A percentile compares a stretch with the other conserved stretches of the same genome.
Evolutionary conservation across 2,797 vertebrate genomes (phyloP).

Genomic region (Coilia nasus): DNA sequence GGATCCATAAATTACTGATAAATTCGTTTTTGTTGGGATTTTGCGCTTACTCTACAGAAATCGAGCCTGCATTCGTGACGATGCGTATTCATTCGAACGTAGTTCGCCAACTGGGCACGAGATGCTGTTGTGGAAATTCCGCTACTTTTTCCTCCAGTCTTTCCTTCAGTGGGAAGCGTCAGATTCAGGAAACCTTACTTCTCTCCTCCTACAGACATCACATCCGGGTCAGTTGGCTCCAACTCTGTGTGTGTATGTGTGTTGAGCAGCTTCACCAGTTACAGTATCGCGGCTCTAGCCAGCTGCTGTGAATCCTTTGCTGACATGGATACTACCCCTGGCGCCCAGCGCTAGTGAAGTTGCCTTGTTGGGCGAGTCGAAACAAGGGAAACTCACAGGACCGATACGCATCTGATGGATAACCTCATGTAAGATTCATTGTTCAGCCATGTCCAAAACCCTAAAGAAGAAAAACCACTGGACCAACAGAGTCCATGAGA

Average conservation of each 20-base stretch:
- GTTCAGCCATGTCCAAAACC: constrained; percentile 91
- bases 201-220: constrained; percentile 69
- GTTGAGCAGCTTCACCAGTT: constrained; percentile 64
- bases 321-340: constrained; percentile 66
- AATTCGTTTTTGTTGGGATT: neutral
- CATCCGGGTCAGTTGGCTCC: constrained; percentile 77
- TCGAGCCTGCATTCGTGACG: neutral
- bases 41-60: neutral
- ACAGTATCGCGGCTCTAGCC: constrained; percentile 64
- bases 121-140: constrained; percentile 61
- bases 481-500: constrained; percentile 96
- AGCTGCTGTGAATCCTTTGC: constrained; percentile 66
- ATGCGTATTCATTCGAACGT: neutral
- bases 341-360: constrained; percentile 53
- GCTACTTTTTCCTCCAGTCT: constrained; percentile 49
- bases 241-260: constrained; percentile 60
- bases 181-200: constrained; percentile 65
- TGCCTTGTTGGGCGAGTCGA: constrained; percentile 37
- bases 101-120: constrained; percentile 7
- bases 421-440: constrained; percentile 60
- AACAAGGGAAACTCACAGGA: constrained; percentile 26
- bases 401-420: constrained; percentile 49
- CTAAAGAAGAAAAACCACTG: constrained; percentile 97
- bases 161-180: constrained; percentile 66
- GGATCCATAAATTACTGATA: neutral